Evolutionary conservation across 2,797 vertebrate species (phyloP), one percentile per base, ranked within the genome.

Genomic region (Orestias chungarensis): DNA sequence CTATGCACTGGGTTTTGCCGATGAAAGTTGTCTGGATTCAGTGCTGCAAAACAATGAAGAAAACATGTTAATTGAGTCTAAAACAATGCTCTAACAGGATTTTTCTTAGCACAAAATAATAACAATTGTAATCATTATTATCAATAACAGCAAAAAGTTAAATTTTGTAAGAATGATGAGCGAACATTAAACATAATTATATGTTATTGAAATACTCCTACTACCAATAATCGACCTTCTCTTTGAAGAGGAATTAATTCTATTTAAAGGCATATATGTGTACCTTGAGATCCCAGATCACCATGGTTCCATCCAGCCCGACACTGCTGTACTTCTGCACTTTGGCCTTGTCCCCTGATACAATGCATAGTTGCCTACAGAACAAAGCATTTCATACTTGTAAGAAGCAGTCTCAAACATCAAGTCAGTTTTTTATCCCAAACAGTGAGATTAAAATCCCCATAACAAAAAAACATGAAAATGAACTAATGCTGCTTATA

Each of bases 251-350:
- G n/a, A n/a, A n/a, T n/a, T n/a, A n/a, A n/a, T n/a, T n/a, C n/a
- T n/a, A n/a, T n/a, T n/a, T n/a, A n/a, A n/a, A n/a, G n/a, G n/a
- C n/a, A n/a, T n/a, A n/a, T n/a, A n/a, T n/a, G n/a, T 31, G 49
- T 86, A 95, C 94, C 94, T 94, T 93, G 46, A 94, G 85, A 3
- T 92, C 89, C 95, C 94, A 95, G 57, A 95, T 66, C 20, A 93
- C 93, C 93, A 95, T 87, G 68, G 93, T 87, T 79, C 95, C 95
- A 74, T 95, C 95, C 78, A 94, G 88, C 61, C 91, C 89, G 44
- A 94, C 91, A 25, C 92, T 95, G 78, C 94, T 95, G 85, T 93
- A 94, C 82, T 90, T 91, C n/a, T 88, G 86, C 81, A 95, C 92
- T 47, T 87, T 92, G 70, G 11, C 66, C 68, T 70, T 89, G 1